Evolutionary conservation across 2,888 invertebrate species (phyloP), one percentile per base, ranked within the genome.

Genomic region (Andrena haemorrhoa): DNA sequence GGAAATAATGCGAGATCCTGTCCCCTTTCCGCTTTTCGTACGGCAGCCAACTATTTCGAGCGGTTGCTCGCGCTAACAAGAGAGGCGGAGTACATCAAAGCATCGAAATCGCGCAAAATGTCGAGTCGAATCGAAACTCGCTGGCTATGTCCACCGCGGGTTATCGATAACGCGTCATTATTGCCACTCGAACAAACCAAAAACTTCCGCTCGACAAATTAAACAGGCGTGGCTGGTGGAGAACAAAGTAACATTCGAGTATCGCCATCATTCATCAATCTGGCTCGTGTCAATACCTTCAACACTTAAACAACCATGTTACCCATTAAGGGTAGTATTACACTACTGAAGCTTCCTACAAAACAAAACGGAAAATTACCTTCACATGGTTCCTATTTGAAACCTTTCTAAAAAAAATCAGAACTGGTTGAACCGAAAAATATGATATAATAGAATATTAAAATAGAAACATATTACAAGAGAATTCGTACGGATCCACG

Each of bases 81-180:
- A 73, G 79, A 76, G 79, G 79, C 79, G 84, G 79, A 76, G 79
- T 73, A 83, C 79, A 79, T 84, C 75, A 79, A 77, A 84, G 84
- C 75, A 20, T 73, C 68, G 79, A 78, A 77, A 73, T 83, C 75
- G 75, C 29, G 51, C 31, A 61, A 49, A 71, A 84, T 26, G 61
- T 72, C 75, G 75, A 76, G 65, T 72, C 69, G 79, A 74, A 80
- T 77, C 76, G 77, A 77, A 74, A 76, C 76, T 84, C 63, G 58
- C 20, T 63, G 10, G 51, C 23, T 12, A 31, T 20, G 49, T 63
- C 41, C 61, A 26, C 33, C 63, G 47, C 7, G 53, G 70, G 72
- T 72, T 80, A 84, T 84, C 77, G 84, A 80, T 77, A 80, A 80
- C 74, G 65, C 71, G 71, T 68, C 75, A 80, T 84, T 74, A 76